Conservation (phyloP, 2,113 vertebrate genomes). For the Laterallus jamaicensis region DNA sequence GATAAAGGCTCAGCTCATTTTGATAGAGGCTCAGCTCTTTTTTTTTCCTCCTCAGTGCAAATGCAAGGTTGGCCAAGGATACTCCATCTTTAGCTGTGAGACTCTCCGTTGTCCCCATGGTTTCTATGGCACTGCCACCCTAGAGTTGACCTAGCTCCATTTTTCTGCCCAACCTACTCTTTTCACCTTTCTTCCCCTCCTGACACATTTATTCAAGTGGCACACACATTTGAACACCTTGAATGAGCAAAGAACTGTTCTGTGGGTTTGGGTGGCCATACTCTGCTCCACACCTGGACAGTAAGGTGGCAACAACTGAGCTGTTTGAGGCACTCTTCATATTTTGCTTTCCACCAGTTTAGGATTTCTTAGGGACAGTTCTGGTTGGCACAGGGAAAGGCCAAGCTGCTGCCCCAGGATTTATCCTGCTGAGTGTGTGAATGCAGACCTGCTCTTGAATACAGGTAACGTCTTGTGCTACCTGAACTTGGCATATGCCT, state of each 20-base stretch:
- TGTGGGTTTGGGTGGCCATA: background rate
- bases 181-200: background rate
- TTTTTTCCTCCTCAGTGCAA: background rate
- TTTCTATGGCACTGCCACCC: background rate
- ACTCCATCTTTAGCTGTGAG: background rate
- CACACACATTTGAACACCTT: background rate
- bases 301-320: background rate
- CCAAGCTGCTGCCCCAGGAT: background rate
- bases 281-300: background rate
- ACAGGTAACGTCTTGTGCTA: background rate
- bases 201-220: background rate
- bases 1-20: background rate
- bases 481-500: background rate
- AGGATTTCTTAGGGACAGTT: background rate
- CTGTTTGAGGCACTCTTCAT: background rate
- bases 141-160: background rate
- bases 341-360: background rate
- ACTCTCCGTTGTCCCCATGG: fast-evolving
- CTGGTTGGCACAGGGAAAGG: background rate
- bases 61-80: background rate
- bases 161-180: background rate
- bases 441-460: background rate
- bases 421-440: background rate
- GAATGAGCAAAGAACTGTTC: background rate
- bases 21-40: background rate